A percentile compares a stretch with the other conserved stretches of the same genome.
phyloP scores from a whole-genome alignment of 2,797 vertebrate species.

The Acrossocheilus fasciatus region DNA sequence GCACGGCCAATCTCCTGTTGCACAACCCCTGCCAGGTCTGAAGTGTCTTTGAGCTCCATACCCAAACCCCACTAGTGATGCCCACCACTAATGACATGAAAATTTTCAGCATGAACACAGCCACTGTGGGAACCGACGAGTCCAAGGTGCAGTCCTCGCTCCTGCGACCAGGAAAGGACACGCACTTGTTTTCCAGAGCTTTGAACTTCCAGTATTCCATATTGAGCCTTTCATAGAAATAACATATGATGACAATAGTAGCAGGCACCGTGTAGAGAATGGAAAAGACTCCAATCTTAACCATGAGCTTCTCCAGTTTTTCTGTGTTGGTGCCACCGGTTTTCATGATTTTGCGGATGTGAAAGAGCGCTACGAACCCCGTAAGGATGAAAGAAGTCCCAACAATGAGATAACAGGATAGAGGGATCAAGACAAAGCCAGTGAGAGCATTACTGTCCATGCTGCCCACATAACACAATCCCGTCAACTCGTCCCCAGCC shows the following conservation, averaged over 20 bases:
- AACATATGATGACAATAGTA: constrained; percentile 88
- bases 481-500: constrained; percentile 86
- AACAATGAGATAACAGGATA: constrained; percentile 86
- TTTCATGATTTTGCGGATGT: constrained; percentile 90
- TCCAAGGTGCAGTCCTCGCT: constrained; percentile 82
- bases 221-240: constrained; percentile 87
- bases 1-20: constrained; percentile 79
- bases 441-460: constrained; percentile 82
- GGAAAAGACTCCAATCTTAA: constrained; percentile 89
- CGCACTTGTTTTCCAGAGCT: constrained; percentile 79
- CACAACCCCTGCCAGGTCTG: constrained; percentile 90
- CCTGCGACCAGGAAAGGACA: constrained; percentile 71
- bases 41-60: constrained; percentile 91
- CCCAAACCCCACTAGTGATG: constrained; percentile 90
- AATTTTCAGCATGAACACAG: constrained; percentile 89
- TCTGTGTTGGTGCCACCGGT: constrained; percentile 88
- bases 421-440: constrained; percentile 85
- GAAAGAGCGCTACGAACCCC: constrained; percentile 88
- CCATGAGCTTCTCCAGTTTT: constrained; percentile 91
- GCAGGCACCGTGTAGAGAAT: constrained; percentile 89
- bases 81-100: constrained; percentile 91
- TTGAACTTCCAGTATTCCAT: constrained; percentile 84
- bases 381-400: constrained; percentile 90
- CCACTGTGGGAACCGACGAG: constrained; percentile 84
- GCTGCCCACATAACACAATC: constrained; percentile 87